Base-by-base conservation (phyloP, 2,113 vertebrate species). In the Leucopsar rothschildi region DNA sequence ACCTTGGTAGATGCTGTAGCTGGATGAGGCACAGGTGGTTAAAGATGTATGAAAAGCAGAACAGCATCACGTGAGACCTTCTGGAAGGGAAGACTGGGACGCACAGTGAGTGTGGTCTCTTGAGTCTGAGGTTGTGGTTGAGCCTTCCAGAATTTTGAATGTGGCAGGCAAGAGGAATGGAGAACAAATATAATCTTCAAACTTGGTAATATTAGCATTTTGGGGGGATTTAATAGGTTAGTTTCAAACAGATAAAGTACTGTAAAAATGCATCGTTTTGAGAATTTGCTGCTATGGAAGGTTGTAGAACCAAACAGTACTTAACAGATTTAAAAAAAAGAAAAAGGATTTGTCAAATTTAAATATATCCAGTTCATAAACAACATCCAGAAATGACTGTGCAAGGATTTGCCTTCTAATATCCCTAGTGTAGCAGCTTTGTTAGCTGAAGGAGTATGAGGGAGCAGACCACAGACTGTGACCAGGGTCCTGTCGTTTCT, bases 1-100 rank as follows among this genome's bases (percentile, higher is more conserved):
- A 2, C 5, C 11, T 33, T 16, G 10, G 3, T 19, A 18, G n/a
- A 1, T n/a, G 23, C 27, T 55, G 73, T 17, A 15, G 5, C 0
- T 27, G 55, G 17, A 8, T 23, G 28, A 10, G 47, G 45, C 13
- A 2, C 9, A 4, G 72, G 14, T 47, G 47, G 33, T 15, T 56
- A 33, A 45, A 68, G 33, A 18, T 15, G 11, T 11, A 6, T 29
- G 64, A 25, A 25, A 72, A 72, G 27, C 9, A n/a, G 33, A 20
- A 0, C 4, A 28, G 6, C 18, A 18, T 39, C 33, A 1, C 0
- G 8, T 33, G 47, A 28, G 37, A 12, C 10, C 6, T 27, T 77
- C 0, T 12, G 21, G 22, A 20, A 9, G 28, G n/a, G 52, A 16
- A n/a, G 40, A 1, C 2, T 17, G 47, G 20, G 1, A 52, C 33